These are phyloP conservation scores for Hybos culiciformis DNA, from an alignment of 2,888 invertebrate genomes.

Conservation along the genomic window DNA sequence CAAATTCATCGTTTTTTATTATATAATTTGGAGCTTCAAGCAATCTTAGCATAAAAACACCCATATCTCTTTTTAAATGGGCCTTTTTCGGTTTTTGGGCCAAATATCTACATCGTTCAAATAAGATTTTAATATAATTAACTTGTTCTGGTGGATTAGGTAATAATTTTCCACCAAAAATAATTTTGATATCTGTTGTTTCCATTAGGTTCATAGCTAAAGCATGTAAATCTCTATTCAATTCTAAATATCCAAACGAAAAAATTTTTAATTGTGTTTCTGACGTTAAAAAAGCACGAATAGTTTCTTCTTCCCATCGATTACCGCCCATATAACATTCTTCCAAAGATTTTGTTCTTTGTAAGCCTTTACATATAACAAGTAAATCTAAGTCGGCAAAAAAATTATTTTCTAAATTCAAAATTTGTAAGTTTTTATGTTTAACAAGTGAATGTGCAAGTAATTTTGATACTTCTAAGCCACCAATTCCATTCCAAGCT, in stretches of 20 bases:
- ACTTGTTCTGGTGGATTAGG: slow-evolving; percentile 12
- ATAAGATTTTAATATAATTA: slow-evolving; percentile 8
- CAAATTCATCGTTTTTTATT: slow-evolving; percentile 2
- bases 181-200: slow-evolving; percentile 7
- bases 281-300: slow-evolving; percentile 2
- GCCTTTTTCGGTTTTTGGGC: slow-evolving; percentile 14
- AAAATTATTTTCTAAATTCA: slow-evolving; percentile 10
- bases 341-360: slow-evolving; percentile 4
- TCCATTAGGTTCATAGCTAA: too few relatives aligned
- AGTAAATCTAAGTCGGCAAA: slow-evolving; percentile 4
- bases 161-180: slow-evolving; percentile 8
- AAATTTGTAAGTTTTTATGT: background rate
- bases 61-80: slow-evolving; percentile 10
- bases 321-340: slow-evolving; percentile 14
- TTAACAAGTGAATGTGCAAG: slow-evolving; percentile 5
- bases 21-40: background rate
- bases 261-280: slow-evolving; percentile 4
- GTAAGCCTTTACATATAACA: slow-evolving; percentile 4
- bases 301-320: background rate
- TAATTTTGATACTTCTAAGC: slow-evolving; percentile 3
- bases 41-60: slow-evolving; percentile 11
- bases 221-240: too few relatives aligned
- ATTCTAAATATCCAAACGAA: slow-evolving; percentile 11
- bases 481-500: slow-evolving; percentile 13
- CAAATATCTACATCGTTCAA: slow-evolving; percentile 12